Conservation (phyloP, 1,140 invertebrate genomes). For the Sminthurides bifidus region DNA sequence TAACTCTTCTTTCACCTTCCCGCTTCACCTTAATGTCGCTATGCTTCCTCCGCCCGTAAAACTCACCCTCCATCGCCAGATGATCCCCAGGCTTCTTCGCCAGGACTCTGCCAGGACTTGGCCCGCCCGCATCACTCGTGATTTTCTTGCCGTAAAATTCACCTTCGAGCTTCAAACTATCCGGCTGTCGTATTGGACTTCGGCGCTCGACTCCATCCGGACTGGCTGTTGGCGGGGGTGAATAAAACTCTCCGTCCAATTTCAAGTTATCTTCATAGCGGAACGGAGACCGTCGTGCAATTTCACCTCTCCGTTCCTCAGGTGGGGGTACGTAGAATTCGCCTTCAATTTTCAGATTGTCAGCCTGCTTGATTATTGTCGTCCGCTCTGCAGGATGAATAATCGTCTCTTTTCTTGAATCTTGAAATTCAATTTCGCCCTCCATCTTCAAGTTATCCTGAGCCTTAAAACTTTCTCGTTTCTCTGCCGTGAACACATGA, state of each 20-base stretch:
- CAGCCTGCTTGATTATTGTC: constrained; percentile 25
- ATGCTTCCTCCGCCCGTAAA: constrained; percentile 36
- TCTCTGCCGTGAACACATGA: background rate
- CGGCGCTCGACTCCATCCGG: constrained; percentile 35
- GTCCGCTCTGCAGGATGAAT: constrained; percentile 34
- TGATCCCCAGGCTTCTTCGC: constrained; percentile 37
- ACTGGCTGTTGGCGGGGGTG: constrained; percentile 20
- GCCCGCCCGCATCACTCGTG: background rate
- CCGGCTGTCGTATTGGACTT: constrained; percentile 33
- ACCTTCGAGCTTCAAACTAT: constrained; percentile 52
- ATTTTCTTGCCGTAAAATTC: constrained; percentile 38
- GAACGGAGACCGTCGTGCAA: constrained; percentile 33
- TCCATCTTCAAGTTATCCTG: constrained; percentile 33
- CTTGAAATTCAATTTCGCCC: constrained; percentile 39
- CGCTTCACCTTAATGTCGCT: too few species aligned
- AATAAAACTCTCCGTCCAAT: constrained; percentile 33
- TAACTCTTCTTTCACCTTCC: too few species aligned
- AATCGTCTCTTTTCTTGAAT: background rate
- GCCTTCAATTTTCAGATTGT: constrained; percentile 34
- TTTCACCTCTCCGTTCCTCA: constrained; percentile 36
- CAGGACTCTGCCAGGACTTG: background rate
- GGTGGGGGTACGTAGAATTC: constrained; percentile 11
- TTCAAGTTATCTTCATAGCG: constrained; percentile 31
- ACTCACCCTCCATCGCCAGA: constrained; percentile 49
- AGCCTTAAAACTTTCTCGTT: constrained; percentile 35